Base-by-base conservation (phyloP, 2,888 invertebrate species). In the Caenorhabditis sp. region DNA sequence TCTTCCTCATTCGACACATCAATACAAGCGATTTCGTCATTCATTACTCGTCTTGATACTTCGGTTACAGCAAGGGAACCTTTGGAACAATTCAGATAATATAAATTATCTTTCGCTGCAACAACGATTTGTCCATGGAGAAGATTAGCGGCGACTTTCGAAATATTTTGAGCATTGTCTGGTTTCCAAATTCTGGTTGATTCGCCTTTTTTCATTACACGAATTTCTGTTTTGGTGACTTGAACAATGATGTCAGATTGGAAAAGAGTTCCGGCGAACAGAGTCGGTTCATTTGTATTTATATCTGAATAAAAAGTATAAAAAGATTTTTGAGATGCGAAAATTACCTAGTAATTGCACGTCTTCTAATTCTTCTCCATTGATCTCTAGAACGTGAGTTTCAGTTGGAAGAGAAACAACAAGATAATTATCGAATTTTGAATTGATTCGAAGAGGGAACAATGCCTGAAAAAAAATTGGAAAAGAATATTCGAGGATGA, bases 281-380 rank as follows among this genome's bases (percentile, higher is more conserved):
- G 94, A 0, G 97, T 96, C 89, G 97, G 96, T 82, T 94, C 92
- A 85, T 95, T 94, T 1, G 93, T 92, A 27, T 94, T 92, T 88
- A 97, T 95, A 0, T 97, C 97, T 64, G 31, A 31, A 31, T 31
- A n/a, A n/a, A n/a, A n/a, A n/a, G n/a, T n/a, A n/a, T n/a, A n/a
- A n/a, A n/a, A n/a, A n/a, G n/a, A n/a, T n/a, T n/a, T n/a, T n/a
- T n/a, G n/a, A n/a, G n/a, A n/a, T n/a, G n/a, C n/a, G n/a, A 61
- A 61, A 31, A 5, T 52, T 60, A 78, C 82, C 81, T 17, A 76
- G 25, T 8, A 84, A 49, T 31, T 79, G 60, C 0, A 79, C 79
- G 89, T 99, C 97, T 88, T 99, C 97, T 0, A 97, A 95, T 89
- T 97, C 97, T 88, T 97, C 97, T 0, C 95, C 96, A 80, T 92